phyloP scores from a whole-genome alignment of 2,888 invertebrate genomes.

The Pammene aurita region DNA sequence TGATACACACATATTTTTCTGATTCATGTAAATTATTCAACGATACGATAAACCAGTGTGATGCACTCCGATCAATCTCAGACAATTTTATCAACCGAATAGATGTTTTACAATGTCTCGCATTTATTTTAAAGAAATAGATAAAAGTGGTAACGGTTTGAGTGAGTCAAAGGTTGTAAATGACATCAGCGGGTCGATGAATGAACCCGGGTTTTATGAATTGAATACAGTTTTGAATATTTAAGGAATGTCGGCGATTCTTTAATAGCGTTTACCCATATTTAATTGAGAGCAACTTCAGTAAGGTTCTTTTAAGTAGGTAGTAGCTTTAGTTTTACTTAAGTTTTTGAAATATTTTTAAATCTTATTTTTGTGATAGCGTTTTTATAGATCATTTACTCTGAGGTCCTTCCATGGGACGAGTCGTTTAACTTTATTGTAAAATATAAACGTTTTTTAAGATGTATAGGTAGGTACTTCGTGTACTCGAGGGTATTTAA shows the following conservation, averaged over 20 bases:
- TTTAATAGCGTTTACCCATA: not conserved
- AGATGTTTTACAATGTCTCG: constrained; percentile 32
- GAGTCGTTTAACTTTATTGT: no score
- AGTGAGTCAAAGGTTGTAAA: constrained; percentile 35
- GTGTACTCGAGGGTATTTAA: no score
- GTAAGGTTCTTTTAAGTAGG: not conserved
- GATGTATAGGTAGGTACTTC: no score
- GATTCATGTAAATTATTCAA: constrained; percentile 7
- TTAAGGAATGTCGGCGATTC: constrained; percentile 26
- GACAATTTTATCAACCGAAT: constrained; percentile 29
- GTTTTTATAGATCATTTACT: no score
- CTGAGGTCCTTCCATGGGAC: no score
- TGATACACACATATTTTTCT: constrained; percentile 3
- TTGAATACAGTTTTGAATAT: constrained; percentile 14
- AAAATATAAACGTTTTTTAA: no score
- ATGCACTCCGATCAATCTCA: constrained; percentile 27
- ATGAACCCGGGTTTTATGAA: constrained; percentile 36
- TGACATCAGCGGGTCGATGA: constrained; percentile 39
- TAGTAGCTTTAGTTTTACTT: not conserved
- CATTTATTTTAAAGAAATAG: constrained; percentile 17
- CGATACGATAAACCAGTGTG: constrained; percentile 1
- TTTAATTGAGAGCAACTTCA: not conserved
- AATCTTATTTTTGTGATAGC: no score
- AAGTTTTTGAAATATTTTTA: no score
- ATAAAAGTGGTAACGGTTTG: constrained; percentile 31